Evolutionary conservation across 2,888 invertebrate genomes (phyloP), one percentile per base, ranked within the genome.

Genomic region (Smittia sp.): DNA sequence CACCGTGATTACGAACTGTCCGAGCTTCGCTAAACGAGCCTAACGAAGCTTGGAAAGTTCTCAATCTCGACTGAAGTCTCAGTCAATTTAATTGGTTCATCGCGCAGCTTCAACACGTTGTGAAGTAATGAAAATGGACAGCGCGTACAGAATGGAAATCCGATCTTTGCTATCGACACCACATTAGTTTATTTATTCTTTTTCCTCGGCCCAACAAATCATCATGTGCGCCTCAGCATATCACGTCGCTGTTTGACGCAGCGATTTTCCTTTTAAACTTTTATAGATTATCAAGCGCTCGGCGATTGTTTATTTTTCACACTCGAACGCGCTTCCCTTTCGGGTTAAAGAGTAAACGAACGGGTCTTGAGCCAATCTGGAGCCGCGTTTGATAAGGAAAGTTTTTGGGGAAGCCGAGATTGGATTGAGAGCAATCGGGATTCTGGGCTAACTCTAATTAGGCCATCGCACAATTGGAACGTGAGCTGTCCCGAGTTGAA

Each of bases 201-300:
- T n/a, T 20, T 58, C 4, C 58, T 58, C 58, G 18, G n/a, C 18
- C 18, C 13, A 46, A 58, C 20, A 58, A 58, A 22, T 22, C 58
- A 58, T 58, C 58, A 58, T 58, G 58, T 22, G 58, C n/a, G 58
- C 22, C 4, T 22, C 58, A 58, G 22, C 58, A 58, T 58, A 58
- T 58, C 18, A 3, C 3, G 22, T 18, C 22, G 9, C 6, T 13
- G 13, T 7, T 1, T 22, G 22, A 58, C 6, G 22, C 6, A n/a
- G 13, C 2, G 18, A 20, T 18, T 18, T 22, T 58, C 22, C 22
- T 58, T 58, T 58, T 58, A 20, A 46, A 46, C 18, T n/a, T 9
- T 2, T 22, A 58, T n/a, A n/a, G n/a, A n/a, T 4, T 58, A 58
- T 58, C 58, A 58, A 58, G 22, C 58, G 22, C 22, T 58, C 15